Percentiles rank a stretch among this genome's conserved stretches.
These are phyloP conservation scores for Poecilia gillii DNA, from an alignment of 2,797 vertebrate genomes.

Conservation along the genomic window DNA sequence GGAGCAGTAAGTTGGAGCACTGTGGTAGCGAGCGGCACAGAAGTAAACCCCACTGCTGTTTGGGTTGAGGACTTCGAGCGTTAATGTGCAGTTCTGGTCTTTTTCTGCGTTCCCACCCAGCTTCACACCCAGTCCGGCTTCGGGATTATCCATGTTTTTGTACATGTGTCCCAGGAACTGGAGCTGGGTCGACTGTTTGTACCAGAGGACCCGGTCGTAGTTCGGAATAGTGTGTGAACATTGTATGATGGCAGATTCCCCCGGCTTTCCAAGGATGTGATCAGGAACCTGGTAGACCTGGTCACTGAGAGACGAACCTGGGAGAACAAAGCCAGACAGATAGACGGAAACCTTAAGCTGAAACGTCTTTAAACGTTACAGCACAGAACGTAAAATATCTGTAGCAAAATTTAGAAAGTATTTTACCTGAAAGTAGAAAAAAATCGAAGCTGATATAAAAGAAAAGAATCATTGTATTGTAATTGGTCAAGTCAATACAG, in stretches of 20 bases:
- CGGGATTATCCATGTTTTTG: neutral
- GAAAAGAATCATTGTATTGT: neutral
- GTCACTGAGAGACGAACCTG: slow-evolving; percentile 31
- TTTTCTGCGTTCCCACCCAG: slow-evolving; percentile 28
- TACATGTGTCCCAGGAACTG: slow-evolving; percentile 51
- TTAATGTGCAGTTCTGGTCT: slow-evolving; percentile 30
- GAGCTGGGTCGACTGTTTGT: slow-evolving; percentile 50
- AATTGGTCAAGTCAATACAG: neutral
- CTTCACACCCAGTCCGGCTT: slow-evolving; percentile 16
- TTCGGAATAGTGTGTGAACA: slow-evolving; percentile 38
- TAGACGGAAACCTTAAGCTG: neutral
- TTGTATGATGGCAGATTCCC: slow-evolving; percentile 11
- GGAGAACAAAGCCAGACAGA: neutral
- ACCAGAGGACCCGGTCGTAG: slow-evolving; percentile 62
- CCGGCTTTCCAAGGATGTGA: slow-evolving; percentile 6
- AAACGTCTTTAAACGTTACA: neutral
- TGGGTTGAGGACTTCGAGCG: slow-evolving; percentile 18
- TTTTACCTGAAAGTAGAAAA: slow-evolving; percentile 1
- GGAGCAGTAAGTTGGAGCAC: slow-evolving; percentile 11
- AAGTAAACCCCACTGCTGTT: slow-evolving; percentile 20
- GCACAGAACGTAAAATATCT: neutral
- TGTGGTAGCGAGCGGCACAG: slow-evolving; percentile 31
- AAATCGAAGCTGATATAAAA: neutral
- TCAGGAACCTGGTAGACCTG: slow-evolving; percentile 48
- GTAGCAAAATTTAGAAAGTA: neutral